These are phyloP conservation scores for Parotocinclus haroldoi DNA, from an alignment of 2,797 vertebrate genomes.

Conservation along the genomic window DNA sequence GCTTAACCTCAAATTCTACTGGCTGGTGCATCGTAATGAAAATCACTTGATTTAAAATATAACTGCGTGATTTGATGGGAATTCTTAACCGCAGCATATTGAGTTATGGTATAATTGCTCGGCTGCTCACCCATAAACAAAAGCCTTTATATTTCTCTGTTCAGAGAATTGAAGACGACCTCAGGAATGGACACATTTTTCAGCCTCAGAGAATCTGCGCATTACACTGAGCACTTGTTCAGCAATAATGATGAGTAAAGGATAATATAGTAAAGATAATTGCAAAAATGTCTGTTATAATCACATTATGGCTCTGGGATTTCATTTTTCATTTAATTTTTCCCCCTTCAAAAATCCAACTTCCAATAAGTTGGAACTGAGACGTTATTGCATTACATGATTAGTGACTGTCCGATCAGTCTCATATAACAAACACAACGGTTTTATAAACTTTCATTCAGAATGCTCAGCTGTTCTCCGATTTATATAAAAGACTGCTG, in stretches of 20 bases:
- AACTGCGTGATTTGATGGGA: slow-evolving; percentile 54
- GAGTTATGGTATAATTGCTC: slow-evolving; percentile 64
- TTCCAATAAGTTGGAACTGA: too few species aligned
- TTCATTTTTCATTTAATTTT: too few species aligned
- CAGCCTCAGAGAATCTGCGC: slow-evolving; percentile 11
- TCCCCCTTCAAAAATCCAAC: too few species aligned
- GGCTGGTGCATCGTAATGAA: slow-evolving; percentile 57
- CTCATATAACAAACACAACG: too few species aligned
- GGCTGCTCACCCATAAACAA: slow-evolving; percentile 57
- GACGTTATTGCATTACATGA: too few species aligned
- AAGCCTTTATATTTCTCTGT: slow-evolving; percentile 63
- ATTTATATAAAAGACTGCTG: too few species aligned
- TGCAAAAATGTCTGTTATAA: too few species aligned
- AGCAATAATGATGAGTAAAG: slow-evolving; percentile 7
- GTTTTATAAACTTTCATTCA: too few species aligned
- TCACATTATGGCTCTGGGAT: too few species aligned
- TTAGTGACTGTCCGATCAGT: too few species aligned
- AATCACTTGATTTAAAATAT: slow-evolving; percentile 63
- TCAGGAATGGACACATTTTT: too few species aligned
- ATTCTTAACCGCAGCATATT: slow-evolving; percentile 55
- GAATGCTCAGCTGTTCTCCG: too few species aligned
- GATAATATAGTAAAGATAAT: not conserved
- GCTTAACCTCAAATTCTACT: slow-evolving; percentile 52
- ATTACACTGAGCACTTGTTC: slow-evolving; percentile 54
- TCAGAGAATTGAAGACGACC: slow-evolving; percentile 50